phyloP scores from a whole-genome alignment of 2,888 invertebrate genomes.

The Yponomeuta plumbellus region DNA sequence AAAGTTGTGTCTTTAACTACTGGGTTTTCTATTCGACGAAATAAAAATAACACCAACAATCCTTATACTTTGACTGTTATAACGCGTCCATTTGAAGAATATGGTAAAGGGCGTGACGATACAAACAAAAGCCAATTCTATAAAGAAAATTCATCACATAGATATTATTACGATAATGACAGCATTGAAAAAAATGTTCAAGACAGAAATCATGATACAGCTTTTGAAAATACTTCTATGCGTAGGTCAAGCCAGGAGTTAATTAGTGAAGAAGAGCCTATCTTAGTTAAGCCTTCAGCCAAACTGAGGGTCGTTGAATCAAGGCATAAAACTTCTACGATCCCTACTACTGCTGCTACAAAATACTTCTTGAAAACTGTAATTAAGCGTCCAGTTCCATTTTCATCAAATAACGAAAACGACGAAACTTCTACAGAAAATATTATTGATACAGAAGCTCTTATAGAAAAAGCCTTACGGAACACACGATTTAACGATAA shows the following conservation, averaged over 20 bases:
- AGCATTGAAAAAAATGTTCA: constrained; percentile 36
- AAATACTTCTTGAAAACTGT: constrained; percentile 57
- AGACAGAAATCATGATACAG: constrained; percentile 30
- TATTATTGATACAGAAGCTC: constrained; percentile 37
- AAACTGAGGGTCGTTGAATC: constrained; percentile 27
- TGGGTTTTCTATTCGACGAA: constrained; percentile 67
- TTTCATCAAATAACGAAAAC: constrained; percentile 33
- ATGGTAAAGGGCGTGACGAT: constrained; percentile 19
- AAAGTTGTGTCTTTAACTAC: constrained; percentile 62
- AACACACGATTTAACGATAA: constrained; percentile 29
- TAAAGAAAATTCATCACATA: constrained; percentile 34
- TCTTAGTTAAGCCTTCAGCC: constrained; percentile 34
- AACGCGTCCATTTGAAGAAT: constrained; percentile 54
- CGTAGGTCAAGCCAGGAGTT: constrained; percentile 35
- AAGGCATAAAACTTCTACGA: constrained; percentile 32
- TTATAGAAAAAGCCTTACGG: constrained; percentile 40
- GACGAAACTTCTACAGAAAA: constrained; percentile 43
- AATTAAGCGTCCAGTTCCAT: constrained; percentile 49
- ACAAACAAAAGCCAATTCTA: constrained; percentile 23
- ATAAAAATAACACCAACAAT: constrained; percentile 57
- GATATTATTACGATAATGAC: constrained; percentile 40
- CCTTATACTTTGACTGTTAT: constrained; percentile 65
- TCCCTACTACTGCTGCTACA: constrained; percentile 33
- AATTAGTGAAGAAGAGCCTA: constrained; percentile 38
- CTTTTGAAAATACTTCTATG: constrained; percentile 29